These are phyloP conservation scores for Galaxias olidus DNA, from an alignment of 2,797 vertebrate species.

Conservation along the genomic window DNA sequence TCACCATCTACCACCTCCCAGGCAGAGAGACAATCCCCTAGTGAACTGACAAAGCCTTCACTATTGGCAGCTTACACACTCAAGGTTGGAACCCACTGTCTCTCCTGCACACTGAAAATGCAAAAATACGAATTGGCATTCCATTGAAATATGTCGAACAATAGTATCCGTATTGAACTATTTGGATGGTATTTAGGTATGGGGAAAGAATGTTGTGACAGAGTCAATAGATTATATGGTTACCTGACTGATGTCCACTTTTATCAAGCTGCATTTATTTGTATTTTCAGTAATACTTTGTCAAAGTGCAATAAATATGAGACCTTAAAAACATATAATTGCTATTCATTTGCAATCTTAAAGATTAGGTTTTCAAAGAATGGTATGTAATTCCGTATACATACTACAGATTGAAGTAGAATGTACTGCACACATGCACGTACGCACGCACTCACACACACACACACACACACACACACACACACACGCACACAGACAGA, in stretches of 20 bases:
- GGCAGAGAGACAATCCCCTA: constrained; percentile 33
- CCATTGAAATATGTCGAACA: constrained; percentile 30
- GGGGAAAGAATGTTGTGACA: no score
- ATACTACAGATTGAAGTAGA: not conserved
- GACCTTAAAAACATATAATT: constrained; percentile 53
- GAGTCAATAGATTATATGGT: constrained; percentile 6
- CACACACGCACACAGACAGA: not conserved
- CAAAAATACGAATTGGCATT: constrained; percentile 58
- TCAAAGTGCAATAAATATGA: constrained; percentile 55
- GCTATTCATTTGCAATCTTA: constrained; percentile 56
- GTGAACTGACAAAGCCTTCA: constrained; percentile 42
- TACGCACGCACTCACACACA: constrained; percentile 16
- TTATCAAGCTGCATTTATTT: no score
- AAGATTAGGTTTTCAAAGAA: constrained; percentile 36
- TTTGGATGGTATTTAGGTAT: no score
- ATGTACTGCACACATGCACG: not conserved
- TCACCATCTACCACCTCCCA: no score
- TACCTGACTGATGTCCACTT: constrained; percentile 61
- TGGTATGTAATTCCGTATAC: not conserved
- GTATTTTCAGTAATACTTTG: constrained; percentile 53
- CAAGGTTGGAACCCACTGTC: constrained; percentile 26
- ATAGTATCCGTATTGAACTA: constrained; percentile 53
- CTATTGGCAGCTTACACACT: constrained; percentile 49
- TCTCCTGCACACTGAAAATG: constrained; percentile 40
- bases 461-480: constrained; percentile 23